Conservation (phyloP, 2,888 invertebrate species). For the Hyalella azteca region DNA sequence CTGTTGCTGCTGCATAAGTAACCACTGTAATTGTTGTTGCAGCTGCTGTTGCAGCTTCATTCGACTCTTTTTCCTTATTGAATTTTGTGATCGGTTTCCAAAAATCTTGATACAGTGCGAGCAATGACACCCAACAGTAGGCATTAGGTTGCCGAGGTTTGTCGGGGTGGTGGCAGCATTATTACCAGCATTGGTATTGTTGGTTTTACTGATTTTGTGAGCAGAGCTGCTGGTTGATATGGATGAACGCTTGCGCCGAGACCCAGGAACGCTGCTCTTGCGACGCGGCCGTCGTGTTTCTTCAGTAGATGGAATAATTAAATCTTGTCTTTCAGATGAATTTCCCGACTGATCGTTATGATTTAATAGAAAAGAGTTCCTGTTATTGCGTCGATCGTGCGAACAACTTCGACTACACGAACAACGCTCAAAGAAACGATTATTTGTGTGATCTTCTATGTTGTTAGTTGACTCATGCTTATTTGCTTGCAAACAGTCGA, state of each 20-base stretch:
- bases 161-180: neutral
- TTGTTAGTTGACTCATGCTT: too few species aligned
- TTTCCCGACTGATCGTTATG: neutral
- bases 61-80: conserved; percentile 4
- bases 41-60: conserved; percentile 9
- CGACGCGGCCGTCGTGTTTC: neutral
- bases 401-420: neutral
- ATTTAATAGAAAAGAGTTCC: neutral
- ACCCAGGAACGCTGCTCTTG: neutral
- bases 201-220: neutral
- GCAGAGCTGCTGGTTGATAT: neutral
- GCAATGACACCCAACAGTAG: conserved; percentile 31
- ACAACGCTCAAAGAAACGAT: neutral
- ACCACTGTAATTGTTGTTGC: conserved; percentile 6
- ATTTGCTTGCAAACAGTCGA: too few species aligned
- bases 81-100: neutral
- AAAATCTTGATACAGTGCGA: conserved; percentile 22
- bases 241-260: neutral
- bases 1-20: conserved; percentile 5
- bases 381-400: neutral
- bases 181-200: neutral
- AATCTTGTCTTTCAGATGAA: neutral
- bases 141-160: neutral
- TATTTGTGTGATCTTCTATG: neutral
- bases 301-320: neutral